phyloP scores from a whole-genome alignment of 2,888 invertebrate genomes.

The Aspidapion aeneum region DNA sequence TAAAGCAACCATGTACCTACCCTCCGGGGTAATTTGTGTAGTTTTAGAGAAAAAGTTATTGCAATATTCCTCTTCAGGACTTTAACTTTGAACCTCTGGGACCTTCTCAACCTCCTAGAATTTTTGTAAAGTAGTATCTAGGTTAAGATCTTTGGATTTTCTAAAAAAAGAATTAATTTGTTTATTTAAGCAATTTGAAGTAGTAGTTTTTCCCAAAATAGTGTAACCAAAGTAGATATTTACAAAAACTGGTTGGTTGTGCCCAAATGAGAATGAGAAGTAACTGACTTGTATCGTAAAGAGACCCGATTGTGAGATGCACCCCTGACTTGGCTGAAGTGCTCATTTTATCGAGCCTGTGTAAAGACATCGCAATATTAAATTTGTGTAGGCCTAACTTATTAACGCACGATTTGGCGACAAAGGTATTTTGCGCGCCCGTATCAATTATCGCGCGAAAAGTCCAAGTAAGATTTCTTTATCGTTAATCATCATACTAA shows the following conservation, averaged over 20 bases:
- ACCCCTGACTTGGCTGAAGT: not conserved
- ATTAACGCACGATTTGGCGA: not conserved
- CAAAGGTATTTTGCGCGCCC: not conserved
- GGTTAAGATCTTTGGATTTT: not conserved
- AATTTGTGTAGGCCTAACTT: not conserved
- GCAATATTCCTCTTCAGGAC: not conserved
- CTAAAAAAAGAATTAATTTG: not conserved
- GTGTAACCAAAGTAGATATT: not conserved
- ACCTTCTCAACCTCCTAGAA: not conserved
- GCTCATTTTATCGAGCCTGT: not conserved
- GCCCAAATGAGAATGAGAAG: not conserved
- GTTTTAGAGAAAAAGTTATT: not conserved
- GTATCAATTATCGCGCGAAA: not conserved
- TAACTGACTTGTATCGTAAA: not conserved
- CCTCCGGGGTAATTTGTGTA: not conserved
- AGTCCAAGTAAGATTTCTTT: not conserved
- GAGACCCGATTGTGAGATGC: not conserved
- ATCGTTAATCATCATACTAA: not conserved
- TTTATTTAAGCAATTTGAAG: not conserved
- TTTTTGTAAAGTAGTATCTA: not conserved
- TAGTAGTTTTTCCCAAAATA: not conserved
- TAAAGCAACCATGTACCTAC: not conserved
- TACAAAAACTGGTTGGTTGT: not conserved
- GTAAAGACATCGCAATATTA: not conserved
- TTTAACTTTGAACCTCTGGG: not conserved